These are phyloP conservation scores for Darevskia nairensis DNA, from an alignment of 2,797 vertebrate species.

Conservation along the genomic window DNA sequence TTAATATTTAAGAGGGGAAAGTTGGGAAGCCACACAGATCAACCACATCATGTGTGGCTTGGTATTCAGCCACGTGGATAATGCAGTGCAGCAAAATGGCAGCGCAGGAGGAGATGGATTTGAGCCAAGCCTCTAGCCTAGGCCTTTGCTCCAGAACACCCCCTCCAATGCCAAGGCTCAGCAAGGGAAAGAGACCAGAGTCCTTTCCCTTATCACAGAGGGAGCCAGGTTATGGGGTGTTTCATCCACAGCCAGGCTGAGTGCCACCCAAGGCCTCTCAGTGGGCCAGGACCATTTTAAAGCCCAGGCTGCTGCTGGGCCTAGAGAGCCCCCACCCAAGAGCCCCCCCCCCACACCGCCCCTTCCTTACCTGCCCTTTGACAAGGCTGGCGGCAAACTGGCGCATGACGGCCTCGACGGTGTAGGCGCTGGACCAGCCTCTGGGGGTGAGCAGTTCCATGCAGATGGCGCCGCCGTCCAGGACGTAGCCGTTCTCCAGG, in stretches of 20 bases:
- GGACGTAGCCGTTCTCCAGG: slow-evolving; percentile 98
- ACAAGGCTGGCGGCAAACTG: slow-evolving; percentile 99
- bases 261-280: not conserved
- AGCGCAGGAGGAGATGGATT: not conserved
- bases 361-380: slow-evolving; percentile 95
- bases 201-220: not conserved
- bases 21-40: not conserved
- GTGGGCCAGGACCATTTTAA: rapidly evolving
- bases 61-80: not conserved
- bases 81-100: not conserved
- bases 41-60: too few relatives aligned
- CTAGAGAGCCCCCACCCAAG: not conserved
- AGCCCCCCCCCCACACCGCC: too few relatives aligned
- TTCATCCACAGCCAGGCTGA: rapidly evolving
- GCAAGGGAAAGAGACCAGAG: not conserved
- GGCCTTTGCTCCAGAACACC: too few relatives aligned
- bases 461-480: slow-evolving; percentile 99
- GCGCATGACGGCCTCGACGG: slow-evolving; percentile 99
- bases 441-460: slow-evolving; percentile 99
- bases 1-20: too few relatives aligned
- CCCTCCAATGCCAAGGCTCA: not conserved
- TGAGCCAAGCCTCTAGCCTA: not conserved
- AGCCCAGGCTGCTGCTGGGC: rapidly evolving
- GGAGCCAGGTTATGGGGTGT: too few relatives aligned
- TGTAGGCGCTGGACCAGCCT: slow-evolving; percentile 99